Base-by-base conservation (phyloP, 2,113 vertebrate genomes). In the Strigops habroptila region DNA sequence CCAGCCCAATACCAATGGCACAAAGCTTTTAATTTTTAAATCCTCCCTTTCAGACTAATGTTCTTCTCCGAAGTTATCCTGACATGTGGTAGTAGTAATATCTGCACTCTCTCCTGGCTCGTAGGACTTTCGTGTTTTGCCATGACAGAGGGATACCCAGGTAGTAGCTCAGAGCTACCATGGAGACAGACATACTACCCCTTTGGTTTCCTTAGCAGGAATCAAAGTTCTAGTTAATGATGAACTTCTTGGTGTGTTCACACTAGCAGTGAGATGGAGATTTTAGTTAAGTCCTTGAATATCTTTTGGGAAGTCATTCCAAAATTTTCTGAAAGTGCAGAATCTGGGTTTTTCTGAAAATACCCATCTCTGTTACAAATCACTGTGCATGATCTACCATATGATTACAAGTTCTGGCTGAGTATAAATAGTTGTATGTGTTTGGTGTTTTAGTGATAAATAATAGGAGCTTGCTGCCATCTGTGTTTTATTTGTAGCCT, bases 391-490 rank as follows among this genome's bases (percentile, higher is more conserved):
- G 18, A 25, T 73, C 55, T 55, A 27, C 18, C 2, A 7, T 16
- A 18, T 14, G 15, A 78, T 7, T 68, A 6, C 33, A 43, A 88
- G 39, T 60, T 33, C 21, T 46, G 71, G 60, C 24, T 71, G 55
- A 63, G 19, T 77, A 59, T 51, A 63, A 91, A 35, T 41, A 62
- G 24, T 27, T 88, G 24, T 4, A 24, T 53, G 30, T 55, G 31
- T 73, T 88, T 85, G 28, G 19, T 92, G 18, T 30, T 81, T 63
- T 65, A 44, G 33, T 1, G 2, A 65, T 88, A 69, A 88, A 70
- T 53, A 89, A 37, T 51, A 78, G 12, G 76, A 95, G 33, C 71
- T 59, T 96, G 63, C 85, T 96, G 90, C 87, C 87, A 70, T 88
- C 90, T 94, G 78, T 74, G 79, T 83, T 64, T 24, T 80, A 6